Conservation (phyloP, 2,888 invertebrate genomes). For the Bedellia somnulentella region DNA sequence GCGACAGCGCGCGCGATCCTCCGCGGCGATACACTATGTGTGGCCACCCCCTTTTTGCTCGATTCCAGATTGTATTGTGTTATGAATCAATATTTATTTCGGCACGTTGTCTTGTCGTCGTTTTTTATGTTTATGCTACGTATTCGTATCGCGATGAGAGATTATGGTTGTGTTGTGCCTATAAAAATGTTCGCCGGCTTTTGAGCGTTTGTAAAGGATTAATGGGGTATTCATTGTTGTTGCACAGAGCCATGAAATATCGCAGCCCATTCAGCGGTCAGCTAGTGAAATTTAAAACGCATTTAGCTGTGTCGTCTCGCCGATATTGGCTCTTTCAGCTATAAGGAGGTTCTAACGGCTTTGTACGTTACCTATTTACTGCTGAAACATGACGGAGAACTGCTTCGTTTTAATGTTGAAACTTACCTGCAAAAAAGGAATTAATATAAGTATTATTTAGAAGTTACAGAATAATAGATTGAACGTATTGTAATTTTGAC, state of each 20-base stretch:
- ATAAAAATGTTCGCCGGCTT: constrained; percentile 16
- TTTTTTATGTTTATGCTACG: constrained; percentile 31
- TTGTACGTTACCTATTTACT: too few relatives aligned
- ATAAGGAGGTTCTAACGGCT: too few relatives aligned
- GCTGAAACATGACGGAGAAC: too few relatives aligned
- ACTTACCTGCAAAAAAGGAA: too few relatives aligned
- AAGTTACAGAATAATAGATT: too few relatives aligned
- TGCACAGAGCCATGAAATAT: constrained; percentile 6
- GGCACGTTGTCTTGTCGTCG: constrained; percentile 21
- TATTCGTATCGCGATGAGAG: constrained; percentile 14
- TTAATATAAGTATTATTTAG: too few relatives aligned
- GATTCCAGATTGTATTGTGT: constrained; percentile 55
- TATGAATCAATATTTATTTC: constrained; percentile 54
- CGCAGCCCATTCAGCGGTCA: constrained; percentile 12
- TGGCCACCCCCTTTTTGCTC: constrained; percentile 44
- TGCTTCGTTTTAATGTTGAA: too few relatives aligned
- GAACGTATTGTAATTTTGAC: too few relatives aligned
- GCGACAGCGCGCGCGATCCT: constrained; percentile 19
- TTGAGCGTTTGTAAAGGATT: constrained; percentile 3
- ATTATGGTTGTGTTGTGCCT: constrained; percentile 5
- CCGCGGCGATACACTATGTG: constrained; percentile 37
- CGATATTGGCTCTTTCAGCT: constrained; percentile 10
- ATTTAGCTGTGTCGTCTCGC: constrained; percentile 34
- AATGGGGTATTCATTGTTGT: constrained; percentile 7
- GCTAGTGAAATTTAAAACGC: constrained; percentile 30